phyloP scores from a whole-genome alignment of 2,113 vertebrate genomes.

The Stigmatopora nigra region DNA sequence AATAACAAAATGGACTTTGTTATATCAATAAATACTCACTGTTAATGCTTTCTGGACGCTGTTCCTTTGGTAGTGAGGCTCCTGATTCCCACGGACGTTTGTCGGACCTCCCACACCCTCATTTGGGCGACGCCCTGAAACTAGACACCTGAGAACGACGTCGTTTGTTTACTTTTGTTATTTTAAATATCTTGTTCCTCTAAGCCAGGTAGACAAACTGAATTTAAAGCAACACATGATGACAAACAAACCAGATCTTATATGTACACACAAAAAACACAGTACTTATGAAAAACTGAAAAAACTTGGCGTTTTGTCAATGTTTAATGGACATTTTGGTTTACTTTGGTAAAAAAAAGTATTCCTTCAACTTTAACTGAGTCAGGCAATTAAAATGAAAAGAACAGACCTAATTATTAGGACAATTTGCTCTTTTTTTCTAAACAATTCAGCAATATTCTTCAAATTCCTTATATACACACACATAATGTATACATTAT shows the following conservation, averaged over 20 bases:
- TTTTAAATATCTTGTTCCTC: not conserved
- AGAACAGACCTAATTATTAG: not conserved
- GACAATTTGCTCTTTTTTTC: not conserved
- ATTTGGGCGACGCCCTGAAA: not conserved
- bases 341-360: not conserved
- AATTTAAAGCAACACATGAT: not conserved
- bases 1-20: not conserved
- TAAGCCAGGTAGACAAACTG: not conserved
- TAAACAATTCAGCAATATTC: constrained; percentile 29
- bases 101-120: constrained; percentile 36
- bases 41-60: constrained; percentile 37
- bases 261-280: too few species aligned
- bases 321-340: not conserved
- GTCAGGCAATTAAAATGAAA: not conserved
- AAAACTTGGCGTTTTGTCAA: not conserved
- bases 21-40: constrained; percentile 37
- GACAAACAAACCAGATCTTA: too few species aligned
- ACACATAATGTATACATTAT: constrained; percentile 48
- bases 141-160: not conserved
- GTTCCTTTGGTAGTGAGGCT: constrained; percentile 9
- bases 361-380: not conserved
- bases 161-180: not conserved
- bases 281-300: too few species aligned
- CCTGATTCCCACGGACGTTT: constrained; percentile 21
- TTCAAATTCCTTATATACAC: constrained; percentile 39